Conservation (phyloP, 2,113 vertebrate genomes). For the Gobius niger region DNA sequence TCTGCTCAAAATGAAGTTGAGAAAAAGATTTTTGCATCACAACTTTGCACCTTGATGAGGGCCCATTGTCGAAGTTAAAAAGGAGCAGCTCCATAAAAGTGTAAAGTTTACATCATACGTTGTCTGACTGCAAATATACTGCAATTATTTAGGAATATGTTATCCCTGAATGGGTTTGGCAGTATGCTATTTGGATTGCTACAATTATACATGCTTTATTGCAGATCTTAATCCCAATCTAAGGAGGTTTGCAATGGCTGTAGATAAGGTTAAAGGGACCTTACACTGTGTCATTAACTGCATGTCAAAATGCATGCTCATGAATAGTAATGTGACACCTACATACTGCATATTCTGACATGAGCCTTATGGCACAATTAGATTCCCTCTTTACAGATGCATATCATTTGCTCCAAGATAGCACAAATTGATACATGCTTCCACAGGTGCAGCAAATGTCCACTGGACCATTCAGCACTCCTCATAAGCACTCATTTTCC, state of each 20-base stretch:
- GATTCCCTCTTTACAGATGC: conserved; percentile 17
- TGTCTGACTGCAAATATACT: too few species aligned
- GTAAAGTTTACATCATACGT: background rate
- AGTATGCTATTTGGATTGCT: too few species aligned
- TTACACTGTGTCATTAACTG: too few species aligned
- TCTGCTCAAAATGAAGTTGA: background rate
- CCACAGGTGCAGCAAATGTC: conserved; percentile 5
- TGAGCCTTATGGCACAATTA: background rate
- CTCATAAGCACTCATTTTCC: conserved; percentile 18
- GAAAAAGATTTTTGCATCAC: conserved; percentile 9
- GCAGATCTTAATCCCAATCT: too few species aligned
- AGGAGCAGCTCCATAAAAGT: background rate
- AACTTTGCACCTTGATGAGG: conserved; percentile 7
- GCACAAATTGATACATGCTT: conserved; percentile 27
- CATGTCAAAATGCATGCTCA: too few species aligned
- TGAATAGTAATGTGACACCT: too few species aligned
- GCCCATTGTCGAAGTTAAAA: background rate
- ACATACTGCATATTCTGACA: background rate
- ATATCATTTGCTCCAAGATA: conserved; percentile 14
- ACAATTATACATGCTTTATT: too few species aligned
- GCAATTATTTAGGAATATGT: too few species aligned
- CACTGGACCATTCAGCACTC: conserved; percentile 10
- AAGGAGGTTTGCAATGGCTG: too few species aligned
- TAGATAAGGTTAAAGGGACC: too few species aligned
- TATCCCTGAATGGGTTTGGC: too few species aligned